A percentile compares a stretch with the other conserved stretches of the same genome.
These are phyloP conservation scores for Loris lydekkerianus DNA, from an alignment of 2,797 vertebrate genomes.

Conservation along the genomic window DNA sequence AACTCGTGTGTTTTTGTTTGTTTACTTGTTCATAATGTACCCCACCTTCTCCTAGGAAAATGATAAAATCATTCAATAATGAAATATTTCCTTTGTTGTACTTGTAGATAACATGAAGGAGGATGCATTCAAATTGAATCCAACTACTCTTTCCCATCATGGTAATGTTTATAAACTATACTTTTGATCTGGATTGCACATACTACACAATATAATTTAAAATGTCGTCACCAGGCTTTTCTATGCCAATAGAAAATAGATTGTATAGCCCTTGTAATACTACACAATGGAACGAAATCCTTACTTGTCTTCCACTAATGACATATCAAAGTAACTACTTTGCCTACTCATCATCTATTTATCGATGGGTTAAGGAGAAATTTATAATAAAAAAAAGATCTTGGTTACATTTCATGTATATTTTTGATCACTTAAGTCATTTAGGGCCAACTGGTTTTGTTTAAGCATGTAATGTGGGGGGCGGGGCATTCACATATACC, in stretches of 20 bases:
- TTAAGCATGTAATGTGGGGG: neutral
- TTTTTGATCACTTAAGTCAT: neutral
- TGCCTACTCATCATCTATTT: neutral
- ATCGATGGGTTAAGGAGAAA: neutral
- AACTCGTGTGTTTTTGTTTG: neutral
- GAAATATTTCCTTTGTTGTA: slow-evolving; percentile 72
- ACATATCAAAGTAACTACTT: neutral
- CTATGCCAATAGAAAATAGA: neutral
- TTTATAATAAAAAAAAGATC: slow-evolving; percentile 4
- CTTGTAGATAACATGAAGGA: slow-evolving; percentile 83
- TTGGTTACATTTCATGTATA: neutral
- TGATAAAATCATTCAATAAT: neutral
- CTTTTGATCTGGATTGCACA: slow-evolving; percentile 17
- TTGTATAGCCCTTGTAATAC: neutral
- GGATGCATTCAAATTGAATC: slow-evolving; percentile 86
- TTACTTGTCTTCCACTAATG: neutral
- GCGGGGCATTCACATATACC: fast-evolving
- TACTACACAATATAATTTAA: neutral
- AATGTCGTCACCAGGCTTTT: slow-evolving; percentile 23
- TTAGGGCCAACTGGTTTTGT: neutral
- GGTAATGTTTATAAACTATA: slow-evolving; percentile 80
- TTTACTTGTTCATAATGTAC: neutral
- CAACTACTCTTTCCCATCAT: slow-evolving; percentile 84
- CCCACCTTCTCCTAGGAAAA: neutral
- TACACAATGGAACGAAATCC: neutral